Percentiles rank a stretch among this genome's conserved stretches.
These are phyloP conservation scores for Aricia agestis DNA, from an alignment of 1,140 invertebrate genomes.

Conservation along the genomic window DNA sequence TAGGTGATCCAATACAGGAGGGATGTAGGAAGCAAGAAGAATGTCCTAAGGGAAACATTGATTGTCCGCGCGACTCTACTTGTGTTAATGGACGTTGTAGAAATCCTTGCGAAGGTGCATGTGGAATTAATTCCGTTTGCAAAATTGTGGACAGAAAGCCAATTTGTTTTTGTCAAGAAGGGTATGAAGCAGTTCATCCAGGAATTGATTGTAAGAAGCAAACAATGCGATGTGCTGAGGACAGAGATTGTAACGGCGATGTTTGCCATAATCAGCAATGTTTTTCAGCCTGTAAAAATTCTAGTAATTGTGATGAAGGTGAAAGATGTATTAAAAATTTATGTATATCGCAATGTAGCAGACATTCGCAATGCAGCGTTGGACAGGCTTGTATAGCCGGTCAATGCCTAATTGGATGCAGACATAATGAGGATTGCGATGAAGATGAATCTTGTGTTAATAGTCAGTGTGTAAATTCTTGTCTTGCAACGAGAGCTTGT, in stretches of 20 bases:
- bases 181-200: slow-evolving; percentile 81
- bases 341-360: slow-evolving; percentile 85
- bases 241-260: slow-evolving; percentile 85
- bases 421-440: slow-evolving; percentile 87
- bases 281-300: slow-evolving; percentile 86
- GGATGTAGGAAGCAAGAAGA: slow-evolving; percentile 87
- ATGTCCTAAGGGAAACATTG: slow-evolving; percentile 81
- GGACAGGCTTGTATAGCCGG: slow-evolving; percentile 89
- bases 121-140: slow-evolving; percentile 87
- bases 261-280: slow-evolving; percentile 90
- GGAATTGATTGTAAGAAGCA: slow-evolving; percentile 85
- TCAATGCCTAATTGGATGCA: slow-evolving; percentile 88
- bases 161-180: slow-evolving; percentile 84
- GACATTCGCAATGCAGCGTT: slow-evolving; percentile 86
- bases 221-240: slow-evolving; percentile 80
- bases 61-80: slow-evolving; percentile 85
- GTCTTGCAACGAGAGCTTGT: slow-evolving; percentile 84
- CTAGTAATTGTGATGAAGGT: slow-evolving; percentile 86
- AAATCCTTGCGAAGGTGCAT: slow-evolving; percentile 86
- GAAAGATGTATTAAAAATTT: slow-evolving; percentile 88
- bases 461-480: slow-evolving; percentile 90
- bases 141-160: slow-evolving; percentile 84
- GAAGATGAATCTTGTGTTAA: slow-evolving; percentile 86
- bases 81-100: slow-evolving; percentile 84
- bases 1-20: slow-evolving; percentile 84